Conservation (phyloP, 2,888 invertebrate genomes). For the Apamea anceps region DNA sequence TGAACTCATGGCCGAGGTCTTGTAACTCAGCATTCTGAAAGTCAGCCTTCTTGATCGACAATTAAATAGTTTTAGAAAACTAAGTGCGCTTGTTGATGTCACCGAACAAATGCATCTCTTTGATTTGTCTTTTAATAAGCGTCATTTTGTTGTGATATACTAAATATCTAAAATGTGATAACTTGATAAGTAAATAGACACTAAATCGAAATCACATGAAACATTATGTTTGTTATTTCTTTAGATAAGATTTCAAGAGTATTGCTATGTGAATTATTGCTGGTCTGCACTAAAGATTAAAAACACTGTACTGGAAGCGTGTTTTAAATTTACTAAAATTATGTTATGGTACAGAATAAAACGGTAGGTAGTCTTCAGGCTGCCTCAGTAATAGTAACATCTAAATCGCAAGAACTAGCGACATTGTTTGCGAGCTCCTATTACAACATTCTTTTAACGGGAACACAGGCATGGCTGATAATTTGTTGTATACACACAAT, state of each 20-base stretch:
- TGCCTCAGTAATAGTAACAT: background rate
- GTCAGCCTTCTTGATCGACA: conserved; percentile 59
- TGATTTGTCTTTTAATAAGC: conserved; percentile 56
- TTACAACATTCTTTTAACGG: background rate
- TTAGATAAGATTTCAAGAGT: conserved; percentile 20
- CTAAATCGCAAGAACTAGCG: conserved; percentile 1
- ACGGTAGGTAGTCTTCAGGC: background rate
- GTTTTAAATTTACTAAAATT: conserved; percentile 10
- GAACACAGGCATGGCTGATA: conserved; percentile 11
- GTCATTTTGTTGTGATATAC: conserved; percentile 51
- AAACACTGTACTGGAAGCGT: conserved; percentile 10
- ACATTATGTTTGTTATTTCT: conserved; percentile 19
- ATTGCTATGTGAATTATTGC: conserved; percentile 51
- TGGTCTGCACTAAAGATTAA: conserved; percentile 26
- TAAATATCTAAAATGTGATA: conserved; percentile 46
- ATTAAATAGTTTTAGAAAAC: conserved; percentile 47
- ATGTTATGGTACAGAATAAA: conserved; percentile 15
- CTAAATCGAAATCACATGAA: conserved; percentile 36
- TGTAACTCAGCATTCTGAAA: conserved; percentile 39
- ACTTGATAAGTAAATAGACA: conserved; percentile 42
- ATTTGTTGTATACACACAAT: conserved; percentile 8
- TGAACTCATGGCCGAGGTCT: conserved; percentile 50
- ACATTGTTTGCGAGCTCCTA: conserved; percentile 8
- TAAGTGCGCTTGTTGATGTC: conserved; percentile 29
- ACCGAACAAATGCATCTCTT: conserved; percentile 45